A percentile compares a stretch with the other conserved stretches of the same genome.
phyloP scores from a whole-genome alignment of 2,797 vertebrate genomes.

The Coluber constrictor region DNA sequence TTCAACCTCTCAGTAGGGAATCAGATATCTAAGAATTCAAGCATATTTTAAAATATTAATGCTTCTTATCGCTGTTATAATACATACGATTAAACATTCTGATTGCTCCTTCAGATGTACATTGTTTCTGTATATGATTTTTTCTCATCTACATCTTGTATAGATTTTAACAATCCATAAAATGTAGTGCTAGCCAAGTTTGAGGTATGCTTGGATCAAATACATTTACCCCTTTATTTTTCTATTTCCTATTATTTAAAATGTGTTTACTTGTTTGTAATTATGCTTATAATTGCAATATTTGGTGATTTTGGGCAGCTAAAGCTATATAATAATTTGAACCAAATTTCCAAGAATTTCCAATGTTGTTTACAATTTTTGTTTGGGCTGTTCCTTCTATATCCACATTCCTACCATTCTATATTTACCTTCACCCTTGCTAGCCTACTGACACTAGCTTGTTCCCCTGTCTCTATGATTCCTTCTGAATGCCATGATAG shows the following conservation, averaged over 20 bases:
- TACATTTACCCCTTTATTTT: neutral
- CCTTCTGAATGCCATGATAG: neutral
- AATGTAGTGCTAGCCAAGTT: neutral
- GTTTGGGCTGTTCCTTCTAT: neutral
- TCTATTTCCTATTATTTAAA: neutral
- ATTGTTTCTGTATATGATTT: neutral
- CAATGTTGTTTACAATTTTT: neutral
- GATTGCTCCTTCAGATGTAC: neutral
- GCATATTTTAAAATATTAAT: neutral
- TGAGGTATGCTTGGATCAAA: neutral
- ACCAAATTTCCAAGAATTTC: neutral
- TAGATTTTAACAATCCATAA: neutral
- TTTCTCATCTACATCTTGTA: neutral
- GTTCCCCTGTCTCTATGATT: neutral
- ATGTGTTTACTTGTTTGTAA: neutral
- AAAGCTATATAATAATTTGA: neutral
- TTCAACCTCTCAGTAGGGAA: neutral
- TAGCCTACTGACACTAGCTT: neutral
- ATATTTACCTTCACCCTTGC: neutral
- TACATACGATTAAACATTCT: neutral
- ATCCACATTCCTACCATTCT: neutral
- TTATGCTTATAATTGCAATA: neutral
- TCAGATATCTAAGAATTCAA: neutral
- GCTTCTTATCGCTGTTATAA: neutral
- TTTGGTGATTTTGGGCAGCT: neutral